These are phyloP conservation scores for Drosophila pallidifrons DNA, from an alignment of 1,140 invertebrate genomes.

Conservation along the genomic window DNA sequence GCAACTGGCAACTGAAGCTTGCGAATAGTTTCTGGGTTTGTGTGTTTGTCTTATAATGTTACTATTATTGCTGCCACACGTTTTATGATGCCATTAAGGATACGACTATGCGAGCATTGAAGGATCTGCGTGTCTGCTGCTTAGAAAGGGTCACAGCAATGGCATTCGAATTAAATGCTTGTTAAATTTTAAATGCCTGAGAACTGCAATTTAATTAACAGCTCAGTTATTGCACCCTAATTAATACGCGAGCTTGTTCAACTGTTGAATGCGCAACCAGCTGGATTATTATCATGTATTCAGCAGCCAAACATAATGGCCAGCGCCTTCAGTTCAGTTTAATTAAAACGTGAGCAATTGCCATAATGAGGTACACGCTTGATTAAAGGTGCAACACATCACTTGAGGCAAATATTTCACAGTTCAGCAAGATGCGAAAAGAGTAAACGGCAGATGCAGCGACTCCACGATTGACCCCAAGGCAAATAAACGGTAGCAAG, in stretches of 20 bases:
- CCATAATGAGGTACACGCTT: constrained; percentile 51
- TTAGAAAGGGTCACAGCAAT: not conserved
- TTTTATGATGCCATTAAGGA: constrained; percentile 73
- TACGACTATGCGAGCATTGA: constrained; percentile 60
- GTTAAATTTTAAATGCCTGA: not conserved
- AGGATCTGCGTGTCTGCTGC: constrained; percentile 48
- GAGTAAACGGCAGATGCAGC: not conserved
- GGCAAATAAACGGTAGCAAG: not conserved
- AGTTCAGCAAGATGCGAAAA: constrained; percentile 15
- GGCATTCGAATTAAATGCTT: constrained; percentile 16
- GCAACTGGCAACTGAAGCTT: not conserved
- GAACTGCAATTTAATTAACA: constrained; percentile 1
- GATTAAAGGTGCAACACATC: constrained; percentile 44
- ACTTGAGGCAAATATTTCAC: not conserved
- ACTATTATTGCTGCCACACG: constrained; percentile 59
- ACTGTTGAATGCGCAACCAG: not conserved
- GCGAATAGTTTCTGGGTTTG: constrained; percentile 22
- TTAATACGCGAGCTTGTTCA: not conserved
- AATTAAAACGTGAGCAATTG: constrained; percentile 72
- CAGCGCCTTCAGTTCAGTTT: constrained; percentile 30
- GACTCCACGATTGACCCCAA: constrained; percentile 1
- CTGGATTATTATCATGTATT: constrained; percentile 11
- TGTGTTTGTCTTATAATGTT: constrained; percentile 43
- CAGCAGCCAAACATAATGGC: constrained; percentile 26
- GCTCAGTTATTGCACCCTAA: not conserved